Conservation (phyloP, 1,140 invertebrate genomes). For the Anastrepha obliqua region DNA sequence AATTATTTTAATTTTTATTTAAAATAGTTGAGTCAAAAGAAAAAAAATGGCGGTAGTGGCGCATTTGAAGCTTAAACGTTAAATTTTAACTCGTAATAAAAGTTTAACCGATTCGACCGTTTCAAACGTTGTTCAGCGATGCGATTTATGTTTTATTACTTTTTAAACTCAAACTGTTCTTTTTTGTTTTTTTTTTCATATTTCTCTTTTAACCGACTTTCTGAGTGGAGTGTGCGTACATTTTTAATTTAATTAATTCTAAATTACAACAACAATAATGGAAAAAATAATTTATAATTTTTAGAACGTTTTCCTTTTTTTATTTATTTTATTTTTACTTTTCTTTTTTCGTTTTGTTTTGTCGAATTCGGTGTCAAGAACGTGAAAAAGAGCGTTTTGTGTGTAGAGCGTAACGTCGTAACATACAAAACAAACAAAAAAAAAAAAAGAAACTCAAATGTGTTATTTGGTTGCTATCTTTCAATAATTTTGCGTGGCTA, state of each 20-base stretch:
- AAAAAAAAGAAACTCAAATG: background rate
- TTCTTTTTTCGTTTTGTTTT: background rate
- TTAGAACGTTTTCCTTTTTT: background rate
- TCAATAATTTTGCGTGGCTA: background rate
- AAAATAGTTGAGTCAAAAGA: conserved; percentile 34
- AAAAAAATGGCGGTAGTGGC: conserved; percentile 43
- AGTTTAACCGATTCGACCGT: conserved; percentile 27
- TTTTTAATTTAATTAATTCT: background rate
- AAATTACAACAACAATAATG: conserved; percentile 43
- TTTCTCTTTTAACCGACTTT: background rate
- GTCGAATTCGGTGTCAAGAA: conserved; percentile 34
- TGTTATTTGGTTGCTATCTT: background rate
- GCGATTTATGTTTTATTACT: background rate
- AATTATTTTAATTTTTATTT: conserved; percentile 57
- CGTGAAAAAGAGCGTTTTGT: conserved; percentile 49
- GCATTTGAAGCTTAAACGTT: conserved; percentile 53
- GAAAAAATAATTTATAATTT: conserved; percentile 12
- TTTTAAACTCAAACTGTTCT: background rate
- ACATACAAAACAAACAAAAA: background rate
- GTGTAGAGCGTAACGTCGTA: background rate
- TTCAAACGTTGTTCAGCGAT: background rate
- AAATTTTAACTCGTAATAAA: conserved; percentile 2
- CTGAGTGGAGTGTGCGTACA: background rate
- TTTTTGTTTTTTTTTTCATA: background rate
- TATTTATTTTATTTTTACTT: no score